Evolutionary conservation across 2,797 vertebrate species (phyloP), one percentile per base, ranked within the genome.

Genomic region (Hydrocynus forskahlii): DNA sequence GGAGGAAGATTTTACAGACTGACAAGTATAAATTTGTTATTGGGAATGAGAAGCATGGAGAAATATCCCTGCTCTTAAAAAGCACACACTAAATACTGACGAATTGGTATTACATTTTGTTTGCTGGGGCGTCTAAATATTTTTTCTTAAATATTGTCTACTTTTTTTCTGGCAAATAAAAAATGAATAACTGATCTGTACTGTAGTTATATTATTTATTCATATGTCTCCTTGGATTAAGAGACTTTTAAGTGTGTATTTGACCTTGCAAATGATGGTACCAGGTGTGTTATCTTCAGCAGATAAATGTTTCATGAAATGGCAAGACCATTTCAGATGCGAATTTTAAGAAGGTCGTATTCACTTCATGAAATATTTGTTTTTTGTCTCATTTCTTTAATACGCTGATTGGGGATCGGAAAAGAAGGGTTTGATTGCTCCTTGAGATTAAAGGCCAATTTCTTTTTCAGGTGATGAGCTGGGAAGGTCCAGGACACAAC

Each of bases 391-490:
- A 29, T 25, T 54, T 78, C 40, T 13, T n/a, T 4, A 43, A 73
- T 67, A 73, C 50, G 74, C 52, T n/a, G 48, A 35, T 62, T 19
- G 63, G 52, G 43, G 45, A 38, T 25, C 14, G 19, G 70, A 54
- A 48, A 67, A 17, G 29, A 76, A 5, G 13, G 7, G 12, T 70
- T 70, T 64, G 19, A 16, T 19, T 70, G 21, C 4, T 45, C 2
- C 43, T 63, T 19, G 55, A 64, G 40, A 68, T 45, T 74, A 8
- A 60, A 74, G 38, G 78, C 62, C 7, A n/a, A 29, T 67, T 25
- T 72, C 5, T 78, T n/a, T 57, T 76, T 87, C 54, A 99, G 98
- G 93, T 92, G 98, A 99, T 88, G 98, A 99, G 87, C 92, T 98
- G 88, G 93, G 93, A 85, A 97, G 96, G 87, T 79, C 92, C 86